These are phyloP conservation scores for Zaprionus lineosus DNA, from an alignment of 2,888 invertebrate species.

Conservation along the genomic window DNA sequence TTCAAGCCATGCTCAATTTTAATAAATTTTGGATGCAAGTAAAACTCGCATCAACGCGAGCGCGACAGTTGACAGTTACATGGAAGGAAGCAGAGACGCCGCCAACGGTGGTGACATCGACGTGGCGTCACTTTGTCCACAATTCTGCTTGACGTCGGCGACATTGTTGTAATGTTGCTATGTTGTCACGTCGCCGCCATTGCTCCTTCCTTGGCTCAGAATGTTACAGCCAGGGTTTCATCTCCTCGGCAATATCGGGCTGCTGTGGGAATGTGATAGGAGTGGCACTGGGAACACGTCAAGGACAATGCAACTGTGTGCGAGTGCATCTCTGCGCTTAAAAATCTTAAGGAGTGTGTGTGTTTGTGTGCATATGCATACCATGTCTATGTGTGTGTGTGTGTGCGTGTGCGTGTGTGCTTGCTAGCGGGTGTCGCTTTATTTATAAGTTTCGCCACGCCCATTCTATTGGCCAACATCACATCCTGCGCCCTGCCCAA, in stretches of 20 bases:
- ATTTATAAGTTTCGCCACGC: conserved; percentile 50
- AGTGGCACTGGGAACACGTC: conserved; percentile 20
- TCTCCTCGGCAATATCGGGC: conserved; percentile 2
- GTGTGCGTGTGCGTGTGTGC: background rate
- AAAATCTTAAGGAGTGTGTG: too few species aligned
- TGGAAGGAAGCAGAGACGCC: background rate
- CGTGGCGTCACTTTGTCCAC: conserved; percentile 45
- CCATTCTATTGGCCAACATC: conserved; percentile 32
- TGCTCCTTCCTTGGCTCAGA: conserved; percentile 37
- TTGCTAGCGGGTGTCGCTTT: conserved; percentile 21
- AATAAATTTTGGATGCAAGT: conserved; percentile 62
- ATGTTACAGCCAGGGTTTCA: conserved; percentile 37
- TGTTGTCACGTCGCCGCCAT: conserved; percentile 3
- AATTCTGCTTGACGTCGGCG: conserved; percentile 19
- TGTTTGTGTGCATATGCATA: background rate
- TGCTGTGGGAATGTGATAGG: background rate
- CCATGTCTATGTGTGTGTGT: conserved; percentile 2
- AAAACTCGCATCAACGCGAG: conserved; percentile 50
- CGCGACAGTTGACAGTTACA: conserved; percentile 69
- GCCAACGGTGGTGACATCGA: conserved; percentile 24
- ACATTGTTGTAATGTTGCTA: conserved; percentile 47
- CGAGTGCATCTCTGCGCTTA: too few species aligned
- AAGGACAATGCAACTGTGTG: conserved; percentile 61
- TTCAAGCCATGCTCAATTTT: conserved; percentile 65
- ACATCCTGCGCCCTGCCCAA: conserved; percentile 14